These are phyloP conservation scores for Bombus sibiricus DNA, from an alignment of 1,140 invertebrate genomes.

Conservation along the genomic window DNA sequence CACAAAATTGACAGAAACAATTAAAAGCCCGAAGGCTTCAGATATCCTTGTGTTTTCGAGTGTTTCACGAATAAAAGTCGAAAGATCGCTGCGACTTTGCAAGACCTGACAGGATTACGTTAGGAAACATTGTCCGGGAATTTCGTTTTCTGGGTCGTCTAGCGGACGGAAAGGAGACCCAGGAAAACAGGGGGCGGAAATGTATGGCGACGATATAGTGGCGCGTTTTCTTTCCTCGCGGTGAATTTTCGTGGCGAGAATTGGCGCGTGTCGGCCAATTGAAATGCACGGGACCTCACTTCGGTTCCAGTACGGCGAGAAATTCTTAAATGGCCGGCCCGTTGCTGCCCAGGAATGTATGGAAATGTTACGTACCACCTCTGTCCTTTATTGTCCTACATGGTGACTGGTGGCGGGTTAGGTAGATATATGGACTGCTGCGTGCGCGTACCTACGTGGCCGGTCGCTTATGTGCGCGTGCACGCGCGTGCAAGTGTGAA, in stretches of 20 bases:
- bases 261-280: constrained; percentile 73
- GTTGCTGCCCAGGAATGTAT: constrained; percentile 77
- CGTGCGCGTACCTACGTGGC: constrained; percentile 40
- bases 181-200: neutral
- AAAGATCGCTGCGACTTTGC: neutral
- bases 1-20: no score
- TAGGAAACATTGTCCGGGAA: neutral
- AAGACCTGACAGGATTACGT: neutral
- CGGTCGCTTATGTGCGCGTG: constrained; percentile 9
- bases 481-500: constrained; percentile 53
- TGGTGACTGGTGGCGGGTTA: constrained; percentile 68
- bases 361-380: constrained; percentile 74
- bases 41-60: no score
- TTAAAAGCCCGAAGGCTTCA: no score
- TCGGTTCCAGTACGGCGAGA: constrained; percentile 72
- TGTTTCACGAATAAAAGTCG: no score
- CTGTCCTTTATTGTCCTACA: constrained; percentile 74
- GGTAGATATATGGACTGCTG: constrained; percentile 69
- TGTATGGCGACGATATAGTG: neutral
- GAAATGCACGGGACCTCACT: constrained; percentile 72
- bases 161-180: rapidly evolving
- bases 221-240: constrained; percentile 28
- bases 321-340: constrained; percentile 78
- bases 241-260: constrained; percentile 64
- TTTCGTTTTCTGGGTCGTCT: neutral